Base-by-base conservation (phyloP, 2,888 invertebrate species). In the Lasioglossum villosulum region DNA sequence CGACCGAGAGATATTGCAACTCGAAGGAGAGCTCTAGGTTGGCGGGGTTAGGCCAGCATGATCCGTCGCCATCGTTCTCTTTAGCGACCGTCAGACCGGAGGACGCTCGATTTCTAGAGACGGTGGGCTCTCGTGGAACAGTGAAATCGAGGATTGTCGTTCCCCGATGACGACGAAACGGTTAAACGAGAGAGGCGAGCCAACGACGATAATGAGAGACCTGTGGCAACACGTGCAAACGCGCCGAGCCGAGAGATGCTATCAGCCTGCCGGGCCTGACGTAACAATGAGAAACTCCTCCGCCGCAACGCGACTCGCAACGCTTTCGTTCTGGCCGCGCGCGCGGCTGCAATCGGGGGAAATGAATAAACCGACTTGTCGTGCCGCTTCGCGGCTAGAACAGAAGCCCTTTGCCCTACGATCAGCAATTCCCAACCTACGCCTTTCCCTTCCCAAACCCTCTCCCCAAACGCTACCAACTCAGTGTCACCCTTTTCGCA, bases 281-380 rank as follows among this genome's bases (percentile, higher is more conserved):
- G 94, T 92, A 94, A 94, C 93, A 92, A 93, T 93, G 93, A 93
- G 94, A 94, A 94, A 94, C 93, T 93, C 88, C 90, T 88, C 80
- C 84, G 68, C 56, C 19, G 72, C 88, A 72, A 86, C 91, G 72
- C 88, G 75, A 86, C 91, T 92, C 91, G 92, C 92, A 93, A 93
- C 74, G 92, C 93, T 93, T 93, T 94, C 93, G 90, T 94, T 92
- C 90, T 63, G 30, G 30, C 30, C 63, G 59, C 63, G 91, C 88
- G 59, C 63, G 91, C 88, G 48, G 84, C 59, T 75, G 90, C 89
- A 88, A 90, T 89, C 84, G 86, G 89, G 75, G 71, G 82, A 89
- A 90, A 90, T 80, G 89, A 90, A 90, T 88, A 87, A 90, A 80
- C 78, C 83, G 70, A 71, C 85, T 68, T 80, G 88, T 89, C 89